These are phyloP conservation scores for Muscicapa adusta DNA, from an alignment of 2,113 vertebrate species.

Conservation along the genomic window DNA sequence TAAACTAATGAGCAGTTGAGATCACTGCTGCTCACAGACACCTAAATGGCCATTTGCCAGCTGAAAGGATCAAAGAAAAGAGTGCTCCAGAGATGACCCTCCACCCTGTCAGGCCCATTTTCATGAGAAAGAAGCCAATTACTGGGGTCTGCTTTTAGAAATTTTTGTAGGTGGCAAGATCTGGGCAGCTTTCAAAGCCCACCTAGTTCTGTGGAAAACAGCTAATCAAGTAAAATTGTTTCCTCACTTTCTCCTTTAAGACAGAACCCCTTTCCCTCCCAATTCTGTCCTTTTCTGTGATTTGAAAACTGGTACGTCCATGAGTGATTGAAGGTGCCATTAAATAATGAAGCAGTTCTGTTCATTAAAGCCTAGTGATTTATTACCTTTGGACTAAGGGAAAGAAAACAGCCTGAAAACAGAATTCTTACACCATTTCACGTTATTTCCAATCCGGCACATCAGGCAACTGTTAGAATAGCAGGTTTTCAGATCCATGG, in stretches of 20 bases:
- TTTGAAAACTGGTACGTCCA: neutral
- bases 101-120: neutral
- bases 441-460: neutral
- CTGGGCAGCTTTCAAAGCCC: neutral
- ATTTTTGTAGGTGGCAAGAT: neutral
- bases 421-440: slow-evolving; percentile 22
- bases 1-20: neutral
- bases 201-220: neutral
- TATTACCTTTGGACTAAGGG: neutral
- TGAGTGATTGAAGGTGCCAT: neutral
- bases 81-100: neutral
- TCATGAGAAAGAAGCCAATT: neutral
- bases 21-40: neutral
- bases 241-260: neutral
- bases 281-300: neutral
- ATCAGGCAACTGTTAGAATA: neutral
- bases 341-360: slow-evolving; percentile 17
- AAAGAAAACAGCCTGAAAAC: neutral
- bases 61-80: neutral
- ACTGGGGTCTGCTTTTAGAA: neutral
- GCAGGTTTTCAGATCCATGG: neutral
- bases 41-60: neutral
- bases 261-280: neutral
- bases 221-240: neutral
- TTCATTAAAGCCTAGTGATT: slow-evolving; percentile 42